These are phyloP conservation scores for Leptodirus hochenwartii DNA, from an alignment of 2,888 invertebrate genomes.

Conservation along the genomic window DNA sequence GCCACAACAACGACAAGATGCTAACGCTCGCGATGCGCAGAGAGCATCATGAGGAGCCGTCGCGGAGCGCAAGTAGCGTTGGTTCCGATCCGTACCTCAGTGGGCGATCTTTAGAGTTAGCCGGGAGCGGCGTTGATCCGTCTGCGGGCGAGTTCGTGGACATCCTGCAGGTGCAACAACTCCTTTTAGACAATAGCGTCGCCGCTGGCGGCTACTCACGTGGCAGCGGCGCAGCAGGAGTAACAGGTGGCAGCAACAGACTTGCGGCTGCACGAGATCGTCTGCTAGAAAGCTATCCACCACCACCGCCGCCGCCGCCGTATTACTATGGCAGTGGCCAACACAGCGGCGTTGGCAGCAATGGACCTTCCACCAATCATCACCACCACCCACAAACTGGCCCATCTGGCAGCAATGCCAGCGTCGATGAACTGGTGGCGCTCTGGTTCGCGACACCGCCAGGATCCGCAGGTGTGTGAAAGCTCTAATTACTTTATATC, in stretches of 20 bases:
- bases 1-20: slow-evolving; percentile 1
- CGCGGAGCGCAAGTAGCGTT: too few species aligned
- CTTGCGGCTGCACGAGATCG: slow-evolving; percentile 20
- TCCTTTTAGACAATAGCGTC: slow-evolving; percentile 36
- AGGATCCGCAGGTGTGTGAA: slow-evolving; percentile 22
- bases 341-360: slow-evolving; percentile 6
- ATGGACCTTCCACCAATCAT: slow-evolving; percentile 1
- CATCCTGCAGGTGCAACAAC: slow-evolving; percentile 63
- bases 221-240: slow-evolving; percentile 19
- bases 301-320: slow-evolving; percentile 12
- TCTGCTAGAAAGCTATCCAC: slow-evolving; percentile 14
- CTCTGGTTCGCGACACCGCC: slow-evolving; percentile 55
- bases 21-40: slow-evolving; percentile 20
- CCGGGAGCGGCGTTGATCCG: too few species aligned
- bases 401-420: too few species aligned
- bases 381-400: slow-evolving; percentile 19
- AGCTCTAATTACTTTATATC: not conserved
- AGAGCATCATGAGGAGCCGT: slow-evolving; percentile 13
- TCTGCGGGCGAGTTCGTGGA: slow-evolving; percentile 59
- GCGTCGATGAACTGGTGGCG: slow-evolving; percentile 58
- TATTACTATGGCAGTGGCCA: too few species aligned
- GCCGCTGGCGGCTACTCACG: slow-evolving; percentile 17
- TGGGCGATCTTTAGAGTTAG: too few species aligned
- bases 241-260: slow-evolving; percentile 13
- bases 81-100: slow-evolving; percentile 6